phyloP scores from a whole-genome alignment of 2,113 vertebrate genomes.

The Narcine bancroftii region DNA sequence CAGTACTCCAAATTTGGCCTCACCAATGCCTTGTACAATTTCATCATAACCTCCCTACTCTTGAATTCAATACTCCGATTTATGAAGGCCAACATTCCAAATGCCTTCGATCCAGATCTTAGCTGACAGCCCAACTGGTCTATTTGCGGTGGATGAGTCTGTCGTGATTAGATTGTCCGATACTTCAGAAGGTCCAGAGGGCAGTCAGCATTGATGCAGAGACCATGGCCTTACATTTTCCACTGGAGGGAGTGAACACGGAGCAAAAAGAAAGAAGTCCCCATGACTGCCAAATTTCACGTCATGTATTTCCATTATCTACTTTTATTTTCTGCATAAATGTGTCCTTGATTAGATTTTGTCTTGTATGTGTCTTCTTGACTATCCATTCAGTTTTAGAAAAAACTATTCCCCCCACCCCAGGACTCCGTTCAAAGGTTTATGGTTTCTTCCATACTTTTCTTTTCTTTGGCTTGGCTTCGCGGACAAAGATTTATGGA shows the following conservation, averaged over 20 bases:
- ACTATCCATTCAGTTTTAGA: not conserved
- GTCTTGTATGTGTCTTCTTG: not conserved
- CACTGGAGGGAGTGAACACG: too few species aligned
- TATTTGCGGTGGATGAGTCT: not conserved
- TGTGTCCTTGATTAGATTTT: not conserved
- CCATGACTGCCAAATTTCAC: not conserved
- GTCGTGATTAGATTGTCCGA: not conserved
- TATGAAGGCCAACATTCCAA: too few species aligned
- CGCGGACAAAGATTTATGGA: too few species aligned
- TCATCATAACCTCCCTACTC: too few species aligned
- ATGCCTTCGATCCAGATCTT: not conserved
- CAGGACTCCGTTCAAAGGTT: too few species aligned
- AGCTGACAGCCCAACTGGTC: not conserved
- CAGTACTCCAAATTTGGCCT: too few species aligned
- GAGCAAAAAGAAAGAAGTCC: not conserved
- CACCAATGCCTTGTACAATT: too few species aligned
- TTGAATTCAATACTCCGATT: too few species aligned
- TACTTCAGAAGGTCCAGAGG: not conserved
- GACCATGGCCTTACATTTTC: not conserved
- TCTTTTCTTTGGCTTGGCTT: too few species aligned
- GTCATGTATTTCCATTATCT: not conserved
- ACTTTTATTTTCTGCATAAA: not conserved
- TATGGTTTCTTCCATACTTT: too few species aligned
- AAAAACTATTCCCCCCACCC: too few species aligned
- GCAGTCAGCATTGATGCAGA: not conserved